These are phyloP conservation scores for Gnathonemus longibarbis DNA, from an alignment of 2,113 vertebrate genomes.

Conservation along the genomic window DNA sequence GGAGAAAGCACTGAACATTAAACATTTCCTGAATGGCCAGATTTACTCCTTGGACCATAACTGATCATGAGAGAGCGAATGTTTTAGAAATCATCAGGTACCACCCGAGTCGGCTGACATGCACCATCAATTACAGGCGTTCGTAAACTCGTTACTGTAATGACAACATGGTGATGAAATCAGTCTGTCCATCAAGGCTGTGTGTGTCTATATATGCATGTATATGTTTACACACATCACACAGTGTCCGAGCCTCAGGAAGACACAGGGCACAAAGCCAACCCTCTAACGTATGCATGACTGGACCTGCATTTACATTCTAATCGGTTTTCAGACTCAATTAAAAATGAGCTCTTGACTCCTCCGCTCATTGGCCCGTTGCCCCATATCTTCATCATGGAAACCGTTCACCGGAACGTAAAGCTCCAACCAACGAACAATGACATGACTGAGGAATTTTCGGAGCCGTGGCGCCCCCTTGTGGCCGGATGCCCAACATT, in stretches of 20 bases:
- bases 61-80: not conserved
- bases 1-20: not conserved
- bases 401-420: not conserved
- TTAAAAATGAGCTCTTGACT: not conserved
- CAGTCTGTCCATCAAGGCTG: conserved; percentile 12
- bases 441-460: not conserved
- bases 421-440: not conserved
- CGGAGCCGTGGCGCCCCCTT: not conserved
- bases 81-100: not conserved
- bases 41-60: not conserved
- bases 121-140: not conserved
- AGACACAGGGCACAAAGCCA: not conserved
- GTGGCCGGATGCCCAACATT: not conserved
- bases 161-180: not conserved
- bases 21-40: not conserved
- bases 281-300: not conserved
- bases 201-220: conserved; percentile 13
- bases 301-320: not conserved
- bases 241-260: not conserved
- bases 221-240: not conserved
- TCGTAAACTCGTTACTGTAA: not conserved
- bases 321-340: conserved; percentile 10
- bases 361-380: not conserved
- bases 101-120: not conserved
- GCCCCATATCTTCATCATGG: not conserved